Percentiles rank a stretch among this genome's conserved stretches.
These are phyloP conservation scores for Euthynnus affinis DNA, from an alignment of 2,797 vertebrate species.

Conservation along the genomic window DNA sequence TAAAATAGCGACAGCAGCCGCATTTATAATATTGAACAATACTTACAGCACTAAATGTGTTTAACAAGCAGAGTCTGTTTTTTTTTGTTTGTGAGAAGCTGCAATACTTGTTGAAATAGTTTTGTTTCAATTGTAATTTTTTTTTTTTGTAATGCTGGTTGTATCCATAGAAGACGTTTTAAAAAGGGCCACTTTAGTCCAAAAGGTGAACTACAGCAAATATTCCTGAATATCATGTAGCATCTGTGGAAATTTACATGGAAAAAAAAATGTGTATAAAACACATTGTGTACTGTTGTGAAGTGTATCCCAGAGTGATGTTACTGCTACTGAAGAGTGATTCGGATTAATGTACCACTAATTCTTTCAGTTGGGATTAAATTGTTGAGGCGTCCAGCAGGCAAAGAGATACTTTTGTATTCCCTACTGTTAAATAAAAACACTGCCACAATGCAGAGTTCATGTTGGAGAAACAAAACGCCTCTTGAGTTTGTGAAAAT, in stretches of 20 bases:
- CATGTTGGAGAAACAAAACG: background rate
- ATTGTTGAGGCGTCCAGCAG: background rate
- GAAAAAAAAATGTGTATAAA: conserved; percentile 31
- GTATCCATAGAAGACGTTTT: conserved; percentile 39
- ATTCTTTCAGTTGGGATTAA: conserved; percentile 1
- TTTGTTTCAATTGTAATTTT: conserved; percentile 44
- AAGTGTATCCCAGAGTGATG: conserved; percentile 56
- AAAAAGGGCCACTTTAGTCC: conserved; percentile 34
- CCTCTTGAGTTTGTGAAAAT: conserved; percentile 37
- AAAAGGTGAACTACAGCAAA: conserved; percentile 32
- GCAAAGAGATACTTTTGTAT: background rate
- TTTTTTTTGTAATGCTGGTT: conserved; percentile 37
- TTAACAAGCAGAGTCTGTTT: conserved; percentile 30
- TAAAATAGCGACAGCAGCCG: conserved; percentile 19
- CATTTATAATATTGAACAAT: conserved; percentile 29
- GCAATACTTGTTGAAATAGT: conserved; percentile 60
- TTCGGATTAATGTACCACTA: conserved; percentile 4
- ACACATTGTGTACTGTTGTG: conserved; percentile 72
- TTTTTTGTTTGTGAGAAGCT: conserved; percentile 54
- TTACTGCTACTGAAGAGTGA: background rate
- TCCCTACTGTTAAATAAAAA: conserved; percentile 14
- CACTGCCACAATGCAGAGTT: conserved; percentile 40
- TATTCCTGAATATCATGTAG: conserved; percentile 21
- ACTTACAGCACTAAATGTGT: conserved; percentile 24
- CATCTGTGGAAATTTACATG: background rate